A percentile compares a stretch with the other conserved stretches of the same genome.
phyloP scores from a whole-genome alignment of 2,113 vertebrate genomes.

The Hyperopisus bebe region DNA sequence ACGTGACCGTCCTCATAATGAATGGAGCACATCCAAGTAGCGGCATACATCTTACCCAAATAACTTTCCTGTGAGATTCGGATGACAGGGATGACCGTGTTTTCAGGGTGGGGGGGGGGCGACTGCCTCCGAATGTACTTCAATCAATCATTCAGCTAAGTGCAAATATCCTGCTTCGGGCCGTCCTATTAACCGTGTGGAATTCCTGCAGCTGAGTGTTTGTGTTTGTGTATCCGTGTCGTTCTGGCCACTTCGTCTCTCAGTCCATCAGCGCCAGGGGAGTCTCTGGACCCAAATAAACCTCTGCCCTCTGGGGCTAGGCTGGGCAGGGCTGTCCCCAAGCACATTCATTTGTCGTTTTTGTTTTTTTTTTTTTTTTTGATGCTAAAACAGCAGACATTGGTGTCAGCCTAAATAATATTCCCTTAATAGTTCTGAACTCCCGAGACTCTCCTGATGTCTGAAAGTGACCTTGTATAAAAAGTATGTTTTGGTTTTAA shows the following conservation, averaged over 20 bases:
- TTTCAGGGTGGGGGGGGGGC: not conserved
- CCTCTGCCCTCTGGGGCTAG: too few relatives aligned
- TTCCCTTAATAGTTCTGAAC: not conserved
- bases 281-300: not conserved
- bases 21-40: not conserved
- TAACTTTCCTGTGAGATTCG: not conserved
- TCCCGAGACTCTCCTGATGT: not conserved
- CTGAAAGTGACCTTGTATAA: not conserved
- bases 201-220: slow-evolving; percentile 21
- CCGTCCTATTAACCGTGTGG: slow-evolving; percentile 10
- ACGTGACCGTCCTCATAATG: not conserved
- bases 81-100: not conserved
- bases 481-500: not conserved
- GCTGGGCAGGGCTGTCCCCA: not conserved
- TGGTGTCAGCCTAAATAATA: not conserved
- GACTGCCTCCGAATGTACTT: not conserved
- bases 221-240: slow-evolving; percentile 18
- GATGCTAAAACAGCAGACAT: not conserved
- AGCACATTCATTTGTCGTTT: not conserved
- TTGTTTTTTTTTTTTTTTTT: not conserved
- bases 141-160: slow-evolving; percentile 26
- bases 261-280: not conserved
- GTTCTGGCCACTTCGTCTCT: not conserved
- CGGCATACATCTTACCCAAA: not conserved
- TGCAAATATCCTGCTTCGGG: slow-evolving; percentile 19